Base-by-base conservation (phyloP, 2,113 vertebrate genomes). In the Apaloderma vittatum region DNA sequence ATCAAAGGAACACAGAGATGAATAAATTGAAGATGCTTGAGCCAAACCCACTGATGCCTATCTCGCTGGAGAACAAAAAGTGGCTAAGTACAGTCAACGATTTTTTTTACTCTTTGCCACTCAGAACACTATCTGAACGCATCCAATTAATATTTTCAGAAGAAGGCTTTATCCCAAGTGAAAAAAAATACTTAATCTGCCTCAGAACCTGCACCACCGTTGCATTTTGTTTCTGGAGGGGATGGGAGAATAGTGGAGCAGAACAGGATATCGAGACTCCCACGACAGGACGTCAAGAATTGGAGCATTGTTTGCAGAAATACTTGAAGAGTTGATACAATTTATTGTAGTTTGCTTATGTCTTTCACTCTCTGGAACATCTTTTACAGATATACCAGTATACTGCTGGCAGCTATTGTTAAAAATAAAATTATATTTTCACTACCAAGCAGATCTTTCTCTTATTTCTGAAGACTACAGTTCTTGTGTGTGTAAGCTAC, bases 391-490 rank as follows among this genome's bases (percentile, higher is more conserved):
- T 97, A 95, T 79, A 97, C 97, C 96, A 97, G 97, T 98, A 91
- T 98, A 98, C 96, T 98, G 98, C 98, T 98, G 98, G 98, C 98
- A 98, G 98, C 98, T 98, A 97, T 98, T 98, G 97, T 98, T 98
- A 98, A 98, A 98, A 98, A 98, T 98, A 98, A 98, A 98, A 97
- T 97, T 98, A 98, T 98, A 98, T 98, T 98, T 98, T 98, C 98
- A 98, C 97, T 98, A 98, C 96, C 97, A 87, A 91, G 94, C 96
- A 96, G 94, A 77, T 55, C n/a, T 95, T 87, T 48, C 76, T 97
- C 61, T 95, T 79, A 12, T 95, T 96, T 90, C 61, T 59, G 61
- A 48, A 62, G 46, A 2, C 57, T 37, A 7, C 23, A 0, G 29
- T 34, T 73, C 51, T 58, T 1, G 0, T 1, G 3, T 5, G 45